Percentiles rank a stretch among this genome's conserved stretches.
phyloP scores from a whole-genome alignment of 2,888 invertebrate genomes.

The Pedicia rivosa region DNA sequence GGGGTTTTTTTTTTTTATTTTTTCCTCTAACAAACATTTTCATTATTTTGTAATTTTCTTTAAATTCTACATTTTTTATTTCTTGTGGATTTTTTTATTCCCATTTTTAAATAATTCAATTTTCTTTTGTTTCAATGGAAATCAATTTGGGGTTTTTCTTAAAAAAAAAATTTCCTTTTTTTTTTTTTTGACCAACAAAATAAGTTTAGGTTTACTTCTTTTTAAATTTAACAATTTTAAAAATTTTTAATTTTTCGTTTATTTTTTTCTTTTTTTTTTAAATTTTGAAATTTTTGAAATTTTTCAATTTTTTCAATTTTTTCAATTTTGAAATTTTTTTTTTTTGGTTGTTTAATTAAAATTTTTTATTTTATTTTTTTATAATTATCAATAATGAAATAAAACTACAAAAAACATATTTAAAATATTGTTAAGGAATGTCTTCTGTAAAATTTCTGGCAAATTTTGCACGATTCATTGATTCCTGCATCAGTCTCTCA shows the following conservation, averaged over 20 bases:
- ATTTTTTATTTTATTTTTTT: background rate
- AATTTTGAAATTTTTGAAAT: background rate
- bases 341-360: conserved; percentile 1
- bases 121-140: background rate
- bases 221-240: background rate
- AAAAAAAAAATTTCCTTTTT: too few species aligned
- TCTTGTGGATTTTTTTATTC: background rate
- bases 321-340: background rate
- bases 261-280: background rate
- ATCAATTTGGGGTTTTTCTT: too few species aligned
- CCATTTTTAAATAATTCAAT: background rate
- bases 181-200: background rate
- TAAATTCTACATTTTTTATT: background rate
- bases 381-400: conserved; percentile 1
- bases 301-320: background rate
- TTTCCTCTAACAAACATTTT: background rate
- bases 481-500: conserved; percentile 69
- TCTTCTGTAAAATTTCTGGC: conserved; percentile 28
- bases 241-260: background rate
- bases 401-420: conserved; percentile 3
- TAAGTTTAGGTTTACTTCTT: background rate
- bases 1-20: too few species aligned
- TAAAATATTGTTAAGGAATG: conserved; percentile 19
- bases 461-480: conserved; percentile 37
- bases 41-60: background rate